Base-by-base conservation (phyloP, 2,797 vertebrate genomes). In the Anguilla obscura region DNA sequence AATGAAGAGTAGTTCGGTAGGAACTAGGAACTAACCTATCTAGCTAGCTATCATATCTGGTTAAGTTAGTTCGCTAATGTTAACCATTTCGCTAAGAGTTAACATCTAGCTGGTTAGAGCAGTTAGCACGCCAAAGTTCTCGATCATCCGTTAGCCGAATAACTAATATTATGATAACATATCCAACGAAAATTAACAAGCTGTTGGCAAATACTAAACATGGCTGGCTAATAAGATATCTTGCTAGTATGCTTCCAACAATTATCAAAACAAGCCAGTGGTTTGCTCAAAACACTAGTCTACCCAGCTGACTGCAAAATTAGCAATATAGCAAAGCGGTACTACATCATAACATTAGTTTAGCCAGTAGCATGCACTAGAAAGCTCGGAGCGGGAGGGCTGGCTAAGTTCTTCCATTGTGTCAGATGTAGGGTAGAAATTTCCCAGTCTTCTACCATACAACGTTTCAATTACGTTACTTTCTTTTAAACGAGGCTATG, bases 401-500 rank as follows among this genome's bases (percentile, higher is more conserved):
- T 69, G 7, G 24, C 63, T 5, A 69, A 69, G 18, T 80, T 80
- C 40, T 48, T 36, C 76, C 76, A 80, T 80, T 80, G 76, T 80
- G 76, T 80, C 76, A 80, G 36, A 1, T 27, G 12, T 3, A 33
- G 76, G 10, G 36, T 50, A 4, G 40, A 33, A 30, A 71, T n/a
- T 33, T 9, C 69, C 27, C 27, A 71, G 1, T n/a, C 69, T 71
- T n/a, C 27, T 33, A 10, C 33, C 36, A 79, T 21, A 36, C 14
- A 48, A 54, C 52, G 50, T 54, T 56, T 30, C 83, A 27, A 14
- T 83, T 27, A 27, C 2, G 6, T 83, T 27, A 27, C 2, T 5
- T 83, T 24, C 3, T 5, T 69, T 7, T 27, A 50, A 52, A 36
- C 10, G 80, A 30, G 18, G 36, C 21, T n/a, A 52, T 27, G 16